phyloP scores from a whole-genome alignment of 2,113 vertebrate species.

The Equus przewalskii region DNA sequence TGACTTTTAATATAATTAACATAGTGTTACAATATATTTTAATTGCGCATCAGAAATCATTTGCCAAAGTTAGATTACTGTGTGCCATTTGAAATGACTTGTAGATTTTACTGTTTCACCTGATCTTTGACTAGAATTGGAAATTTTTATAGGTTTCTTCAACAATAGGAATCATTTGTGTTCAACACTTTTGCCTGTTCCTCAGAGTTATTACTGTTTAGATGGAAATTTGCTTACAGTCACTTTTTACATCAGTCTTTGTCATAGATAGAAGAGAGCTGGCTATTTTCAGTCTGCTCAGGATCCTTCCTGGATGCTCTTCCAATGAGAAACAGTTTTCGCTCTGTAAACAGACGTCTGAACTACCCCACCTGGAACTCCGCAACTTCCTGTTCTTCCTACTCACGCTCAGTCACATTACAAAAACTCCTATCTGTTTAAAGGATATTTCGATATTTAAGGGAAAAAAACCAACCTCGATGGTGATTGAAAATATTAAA shows the following conservation, averaged over 20 bases:
- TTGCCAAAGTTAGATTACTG: conserved; percentile 57
- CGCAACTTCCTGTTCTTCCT: not conserved
- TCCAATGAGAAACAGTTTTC: not conserved
- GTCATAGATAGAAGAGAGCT: not conserved
- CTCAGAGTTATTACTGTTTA: not conserved
- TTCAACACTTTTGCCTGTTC: conserved; percentile 41
- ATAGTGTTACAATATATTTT: conserved; percentile 63
- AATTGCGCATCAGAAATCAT: conserved; percentile 68
- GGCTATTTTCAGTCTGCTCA: not conserved
- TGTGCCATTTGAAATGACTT: conserved; percentile 44
- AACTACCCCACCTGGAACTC: not conserved
- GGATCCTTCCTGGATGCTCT: not conserved
- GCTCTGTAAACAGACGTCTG: not conserved
- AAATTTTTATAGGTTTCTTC: conserved; percentile 52
- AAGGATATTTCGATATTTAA: not conserved
- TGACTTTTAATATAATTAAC: conserved; percentile 66
- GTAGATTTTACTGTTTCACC: conserved; percentile 40
- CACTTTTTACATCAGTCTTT: not conserved
- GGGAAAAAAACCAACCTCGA: not conserved
- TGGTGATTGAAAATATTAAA: not conserved
- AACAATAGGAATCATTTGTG: not conserved
- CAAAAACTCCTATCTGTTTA: not conserved
- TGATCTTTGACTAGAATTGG: conserved; percentile 65
- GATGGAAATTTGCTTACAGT: conserved; percentile 29
- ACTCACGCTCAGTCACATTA: not conserved